These are phyloP conservation scores for Myocastor coypus DNA, from an alignment of 2,113 vertebrate genomes.

Conservation along the genomic window DNA sequence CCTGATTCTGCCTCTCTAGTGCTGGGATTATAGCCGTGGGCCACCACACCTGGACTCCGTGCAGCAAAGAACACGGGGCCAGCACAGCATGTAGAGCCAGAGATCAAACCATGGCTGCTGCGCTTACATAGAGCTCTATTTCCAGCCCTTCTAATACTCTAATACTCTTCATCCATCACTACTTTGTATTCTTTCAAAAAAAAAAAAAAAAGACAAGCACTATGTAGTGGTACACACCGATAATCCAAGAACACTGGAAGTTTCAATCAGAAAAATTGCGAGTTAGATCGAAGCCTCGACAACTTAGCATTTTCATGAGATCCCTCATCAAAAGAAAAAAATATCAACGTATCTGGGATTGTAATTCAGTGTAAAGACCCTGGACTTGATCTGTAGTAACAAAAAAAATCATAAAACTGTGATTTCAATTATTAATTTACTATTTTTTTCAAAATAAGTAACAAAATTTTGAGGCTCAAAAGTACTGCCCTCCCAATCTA, in stretches of 20 bases:
- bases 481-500: neutral
- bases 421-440: neutral
- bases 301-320: neutral
- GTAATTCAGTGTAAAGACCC: neutral
- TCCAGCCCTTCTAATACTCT: too few relatives aligned
- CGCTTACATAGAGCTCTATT: too few relatives aligned
- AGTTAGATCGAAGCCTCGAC: neutral
- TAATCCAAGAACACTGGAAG: neutral
- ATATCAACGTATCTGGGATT: neutral
- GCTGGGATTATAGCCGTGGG: too few relatives aligned
- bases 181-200: too few relatives aligned
- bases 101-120: too few relatives aligned
- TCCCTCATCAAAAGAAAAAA: neutral
- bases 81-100: too few relatives aligned
- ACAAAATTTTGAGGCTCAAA: neutral
- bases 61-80: too few relatives aligned
- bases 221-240: neutral
- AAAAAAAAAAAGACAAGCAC: neutral
- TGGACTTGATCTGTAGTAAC: neutral
- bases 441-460: constrained; percentile 12
- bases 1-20: too few relatives aligned
- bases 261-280: neutral
- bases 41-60: too few relatives aligned
- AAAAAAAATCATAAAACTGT: neutral
- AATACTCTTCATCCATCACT: too few relatives aligned